Conservation (phyloP, 53 echinoderm and acorn worm genomes). For the Paracentrotus lividus region DNA sequence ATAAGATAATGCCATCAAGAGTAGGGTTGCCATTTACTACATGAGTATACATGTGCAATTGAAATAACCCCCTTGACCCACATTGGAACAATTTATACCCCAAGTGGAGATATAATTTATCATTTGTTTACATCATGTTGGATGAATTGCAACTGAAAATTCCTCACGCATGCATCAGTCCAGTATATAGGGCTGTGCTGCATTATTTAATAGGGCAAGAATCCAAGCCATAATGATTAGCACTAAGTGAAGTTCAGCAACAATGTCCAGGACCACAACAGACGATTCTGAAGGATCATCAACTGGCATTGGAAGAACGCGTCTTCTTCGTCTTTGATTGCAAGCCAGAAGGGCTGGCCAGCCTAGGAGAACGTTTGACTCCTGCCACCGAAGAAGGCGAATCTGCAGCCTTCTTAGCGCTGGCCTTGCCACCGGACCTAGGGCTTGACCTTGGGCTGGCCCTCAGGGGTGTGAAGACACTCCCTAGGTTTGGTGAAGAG, state of each 20-base stretch:
- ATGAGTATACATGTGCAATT: neutral
- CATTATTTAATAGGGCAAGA: neutral
- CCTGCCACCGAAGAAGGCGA: neutral
- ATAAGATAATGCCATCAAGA: neutral
- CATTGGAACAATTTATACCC: neutral
- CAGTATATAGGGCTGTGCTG: neutral
- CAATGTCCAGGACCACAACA: neutral
- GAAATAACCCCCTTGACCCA: no score
- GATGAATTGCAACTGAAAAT: neutral
- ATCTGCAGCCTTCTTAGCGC: neutral
- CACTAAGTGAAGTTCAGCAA: neutral
- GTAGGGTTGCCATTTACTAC: neutral
- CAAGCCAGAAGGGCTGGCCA: neutral
- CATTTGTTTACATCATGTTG: neutral
- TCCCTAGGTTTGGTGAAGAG: neutral
- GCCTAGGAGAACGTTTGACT: slow-evolving; percentile 30
- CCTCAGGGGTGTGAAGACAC: neutral
- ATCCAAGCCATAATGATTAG: neutral
- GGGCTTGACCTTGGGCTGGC: slow-evolving; percentile 9
- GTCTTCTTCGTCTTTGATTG: neutral
- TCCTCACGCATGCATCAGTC: neutral
- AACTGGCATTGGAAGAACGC: slow-evolving; percentile 38
- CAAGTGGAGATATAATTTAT: neutral
- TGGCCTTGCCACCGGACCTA: neutral
- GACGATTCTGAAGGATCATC: neutral